phyloP scores from a whole-genome alignment of 2,888 invertebrate genomes.

The Trichacis sp. region DNA sequence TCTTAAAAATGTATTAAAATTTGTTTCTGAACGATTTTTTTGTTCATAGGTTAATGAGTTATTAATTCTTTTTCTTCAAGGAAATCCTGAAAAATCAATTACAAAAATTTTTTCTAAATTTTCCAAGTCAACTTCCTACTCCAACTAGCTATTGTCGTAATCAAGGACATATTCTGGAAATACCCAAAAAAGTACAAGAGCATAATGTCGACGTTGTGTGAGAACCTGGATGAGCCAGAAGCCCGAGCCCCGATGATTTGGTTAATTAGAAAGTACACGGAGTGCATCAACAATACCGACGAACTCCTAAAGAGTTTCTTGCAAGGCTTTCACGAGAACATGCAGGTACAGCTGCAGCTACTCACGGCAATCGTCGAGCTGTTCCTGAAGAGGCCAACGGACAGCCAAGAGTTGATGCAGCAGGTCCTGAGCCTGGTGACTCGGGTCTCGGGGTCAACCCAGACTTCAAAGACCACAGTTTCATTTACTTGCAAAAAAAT shows the following conservation, averaged over 20 bases:
- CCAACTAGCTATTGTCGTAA: conserved; percentile 99
- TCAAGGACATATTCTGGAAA: conserved; percentile 96
- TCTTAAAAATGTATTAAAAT: too few species aligned
- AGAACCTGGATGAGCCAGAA: conserved; percentile 99
- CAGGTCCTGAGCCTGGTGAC: conserved; percentile 92
- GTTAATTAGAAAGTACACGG: conserved; percentile 98
- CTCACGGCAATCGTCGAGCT: conserved; percentile 98
- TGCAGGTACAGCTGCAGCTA: conserved; percentile 95
- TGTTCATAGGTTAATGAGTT: too few species aligned
- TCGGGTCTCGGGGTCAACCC: conserved; percentile 98
- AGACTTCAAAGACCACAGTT: conserved; percentile 96
- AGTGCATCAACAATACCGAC: conserved; percentile 99
- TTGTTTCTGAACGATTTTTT: too few species aligned
- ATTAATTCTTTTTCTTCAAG: too few species aligned
- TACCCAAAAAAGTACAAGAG: conserved; percentile 99
- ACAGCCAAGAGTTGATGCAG: conserved; percentile 98
- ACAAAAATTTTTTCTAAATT: too few species aligned
- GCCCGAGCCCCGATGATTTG: conserved; percentile 98
- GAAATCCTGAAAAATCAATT: too few species aligned
- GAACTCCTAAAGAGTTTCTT: conserved; percentile 97
- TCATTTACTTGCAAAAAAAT: conserved; percentile 99
- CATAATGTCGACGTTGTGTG: conserved; percentile 98
- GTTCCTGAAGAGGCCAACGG: conserved; percentile 97
- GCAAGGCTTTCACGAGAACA: conserved; percentile 97
- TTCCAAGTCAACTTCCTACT: conserved; percentile 93